Evolutionary conservation across 1,140 invertebrate species (phyloP).

Genomic region (Tetramorium simillimum): DNA sequence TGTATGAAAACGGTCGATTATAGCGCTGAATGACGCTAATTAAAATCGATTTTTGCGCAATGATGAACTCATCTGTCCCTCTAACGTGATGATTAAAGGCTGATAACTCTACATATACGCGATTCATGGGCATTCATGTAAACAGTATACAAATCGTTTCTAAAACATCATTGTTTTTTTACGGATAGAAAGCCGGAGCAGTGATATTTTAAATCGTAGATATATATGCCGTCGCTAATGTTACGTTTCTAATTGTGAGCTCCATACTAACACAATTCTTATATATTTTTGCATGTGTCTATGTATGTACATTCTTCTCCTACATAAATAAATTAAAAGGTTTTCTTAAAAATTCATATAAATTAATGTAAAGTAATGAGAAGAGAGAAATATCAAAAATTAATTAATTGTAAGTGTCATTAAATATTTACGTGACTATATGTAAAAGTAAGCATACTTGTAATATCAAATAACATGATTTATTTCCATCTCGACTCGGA

Average conservation of each 20-base stretch:
- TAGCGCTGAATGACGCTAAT: constrained; percentile 17
- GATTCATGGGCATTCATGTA: background rate
- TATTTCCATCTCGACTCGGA: background rate
- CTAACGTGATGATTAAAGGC: constrained; percentile 8
- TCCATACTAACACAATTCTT: background rate
- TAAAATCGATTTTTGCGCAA: constrained; percentile 39
- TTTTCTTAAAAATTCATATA: background rate
- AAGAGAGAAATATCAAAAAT: background rate
- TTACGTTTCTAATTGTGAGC: background rate
- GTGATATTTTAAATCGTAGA: constrained; percentile 6
- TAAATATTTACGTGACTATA: background rate
- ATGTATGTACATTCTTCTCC: background rate
- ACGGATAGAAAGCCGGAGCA: background rate
- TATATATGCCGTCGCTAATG: too few species aligned
- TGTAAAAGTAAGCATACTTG: background rate
- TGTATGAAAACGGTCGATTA: constrained; percentile 6
- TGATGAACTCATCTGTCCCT: background rate
- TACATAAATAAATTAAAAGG: background rate
- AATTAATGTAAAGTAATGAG: background rate
- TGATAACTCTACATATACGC: background rate
- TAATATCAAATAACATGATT: constrained; percentile 21
- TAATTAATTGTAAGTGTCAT: background rate
- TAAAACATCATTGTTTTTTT: background rate
- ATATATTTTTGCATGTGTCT: background rate
- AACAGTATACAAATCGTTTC: background rate